phyloP scores from a whole-genome alignment of 2,113 vertebrate genomes.

The Narcine bancroftii region DNA sequence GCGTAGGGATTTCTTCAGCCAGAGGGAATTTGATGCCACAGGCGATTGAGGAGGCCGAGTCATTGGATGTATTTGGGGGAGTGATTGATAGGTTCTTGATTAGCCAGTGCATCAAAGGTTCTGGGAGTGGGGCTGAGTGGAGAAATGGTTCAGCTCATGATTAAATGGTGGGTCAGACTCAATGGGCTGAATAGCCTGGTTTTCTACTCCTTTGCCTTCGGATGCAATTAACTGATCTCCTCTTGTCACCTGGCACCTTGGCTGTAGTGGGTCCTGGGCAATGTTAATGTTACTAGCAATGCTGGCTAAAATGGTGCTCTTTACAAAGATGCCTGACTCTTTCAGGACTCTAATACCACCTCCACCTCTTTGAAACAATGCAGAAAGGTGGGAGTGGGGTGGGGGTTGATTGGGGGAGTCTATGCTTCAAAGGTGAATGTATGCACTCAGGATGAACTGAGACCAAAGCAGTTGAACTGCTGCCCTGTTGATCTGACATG shows the following conservation, averaged over 20 bases:
- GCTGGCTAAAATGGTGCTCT: not conserved
- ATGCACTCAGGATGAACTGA: not conserved
- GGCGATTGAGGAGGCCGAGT: no score
- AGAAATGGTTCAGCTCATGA: no score
- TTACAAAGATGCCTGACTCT: not conserved
- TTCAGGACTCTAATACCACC: no score
- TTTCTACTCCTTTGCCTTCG: not conserved
- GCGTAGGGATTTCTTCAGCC: no score
- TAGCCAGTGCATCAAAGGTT: no score
- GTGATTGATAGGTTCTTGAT: no score
- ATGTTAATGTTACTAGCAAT: not conserved
- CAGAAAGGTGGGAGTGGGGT: not conserved
- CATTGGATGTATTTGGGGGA: no score
- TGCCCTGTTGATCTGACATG: not conserved
- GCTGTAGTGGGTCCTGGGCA: not conserved
- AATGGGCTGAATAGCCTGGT: no score
- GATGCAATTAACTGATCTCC: not conserved
- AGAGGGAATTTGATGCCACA: no score
- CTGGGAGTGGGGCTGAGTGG: no score
- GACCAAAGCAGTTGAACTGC: constrained; percentile 18
- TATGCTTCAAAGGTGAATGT: not conserved
- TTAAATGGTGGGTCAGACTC: no score
- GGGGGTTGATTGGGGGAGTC: no score
- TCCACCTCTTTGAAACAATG: not conserved
- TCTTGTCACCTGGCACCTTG: not conserved